These are phyloP conservation scores for Scotopteryx bipunctaria DNA, from an alignment of 2,888 invertebrate species.

Conservation along the genomic window DNA sequence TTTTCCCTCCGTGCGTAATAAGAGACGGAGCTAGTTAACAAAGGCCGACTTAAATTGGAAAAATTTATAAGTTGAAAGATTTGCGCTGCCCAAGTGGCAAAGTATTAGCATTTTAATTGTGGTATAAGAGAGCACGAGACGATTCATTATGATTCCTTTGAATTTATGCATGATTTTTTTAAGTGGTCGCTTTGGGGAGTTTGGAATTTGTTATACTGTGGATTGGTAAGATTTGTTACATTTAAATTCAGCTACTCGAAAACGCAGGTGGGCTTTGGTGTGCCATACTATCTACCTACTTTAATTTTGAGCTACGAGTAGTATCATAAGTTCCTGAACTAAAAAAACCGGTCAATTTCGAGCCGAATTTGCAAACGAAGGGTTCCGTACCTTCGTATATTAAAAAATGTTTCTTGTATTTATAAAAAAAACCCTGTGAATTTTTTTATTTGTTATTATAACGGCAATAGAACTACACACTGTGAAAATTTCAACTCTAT, in stretches of 20 bases:
- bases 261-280: too few relatives aligned
- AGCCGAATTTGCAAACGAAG: too few relatives aligned
- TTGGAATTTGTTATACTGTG: conserved; percentile 4
- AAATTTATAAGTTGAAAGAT: conserved; percentile 64
- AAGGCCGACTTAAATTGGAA: conserved; percentile 63
- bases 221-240: conserved; percentile 8
- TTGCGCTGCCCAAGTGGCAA: conserved; percentile 56
- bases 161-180: conserved; percentile 46
- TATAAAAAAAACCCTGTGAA: too few relatives aligned
- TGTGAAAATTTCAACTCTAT: too few relatives aligned
- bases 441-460: too few relatives aligned
- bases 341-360: too few relatives aligned
- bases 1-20: conserved; percentile 41
- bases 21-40: conserved; percentile 50
- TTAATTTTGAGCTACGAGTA: too few relatives aligned
- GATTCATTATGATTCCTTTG: conserved; percentile 48
- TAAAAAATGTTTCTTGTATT: too few relatives aligned
- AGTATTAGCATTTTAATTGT: conserved; percentile 69
- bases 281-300: too few relatives aligned
- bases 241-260: not conserved
- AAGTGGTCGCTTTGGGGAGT: conserved; percentile 22
- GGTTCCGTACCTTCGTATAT: too few relatives aligned
- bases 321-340: too few relatives aligned
- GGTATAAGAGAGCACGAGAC: conserved; percentile 43
- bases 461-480: too few relatives aligned